Conservation (phyloP, 1,140 invertebrate species). For the Microplitis mediator region DNA sequence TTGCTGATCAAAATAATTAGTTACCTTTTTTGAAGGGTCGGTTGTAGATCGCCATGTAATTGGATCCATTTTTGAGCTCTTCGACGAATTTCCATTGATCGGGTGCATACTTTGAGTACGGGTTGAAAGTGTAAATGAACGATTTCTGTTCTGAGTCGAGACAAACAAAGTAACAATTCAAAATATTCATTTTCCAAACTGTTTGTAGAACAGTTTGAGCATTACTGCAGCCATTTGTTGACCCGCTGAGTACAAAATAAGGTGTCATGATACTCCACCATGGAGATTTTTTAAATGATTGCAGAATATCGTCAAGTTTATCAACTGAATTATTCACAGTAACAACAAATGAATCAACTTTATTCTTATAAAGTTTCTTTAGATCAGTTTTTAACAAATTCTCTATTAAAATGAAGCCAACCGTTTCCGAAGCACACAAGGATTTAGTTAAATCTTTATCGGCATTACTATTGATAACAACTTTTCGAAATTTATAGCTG, state of each 20-base stretch:
- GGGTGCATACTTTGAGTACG: not conserved
- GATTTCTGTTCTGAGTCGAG: not conserved
- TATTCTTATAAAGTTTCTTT: too few species aligned
- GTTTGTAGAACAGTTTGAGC: not conserved
- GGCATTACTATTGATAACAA: too few species aligned
- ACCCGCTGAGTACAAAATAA: not conserved
- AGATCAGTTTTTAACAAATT: too few species aligned
- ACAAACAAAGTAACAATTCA: not conserved
- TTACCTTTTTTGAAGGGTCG: not conserved
- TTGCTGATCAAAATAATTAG: not conserved
- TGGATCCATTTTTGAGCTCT: not conserved
- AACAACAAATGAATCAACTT: too few species aligned
- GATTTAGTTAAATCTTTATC: too few species aligned
- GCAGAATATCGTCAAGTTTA: not conserved
- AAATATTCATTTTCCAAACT: not conserved
- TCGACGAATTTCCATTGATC: not conserved
- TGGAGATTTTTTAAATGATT: not conserved
- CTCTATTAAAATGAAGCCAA: too few species aligned
- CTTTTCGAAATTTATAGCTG: too few species aligned
- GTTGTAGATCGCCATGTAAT: not conserved
- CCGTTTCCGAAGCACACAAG: too few species aligned
- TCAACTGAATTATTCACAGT: too few species aligned
- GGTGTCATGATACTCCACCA: not conserved
- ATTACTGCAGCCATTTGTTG: not conserved
- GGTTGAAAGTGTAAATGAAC: not conserved